A percentile compares a stretch with the other conserved stretches of the same genome.
These are phyloP conservation scores for Pomacea canaliculata DNA, from an alignment of 2,888 invertebrate species.

Conservation along the genomic window DNA sequence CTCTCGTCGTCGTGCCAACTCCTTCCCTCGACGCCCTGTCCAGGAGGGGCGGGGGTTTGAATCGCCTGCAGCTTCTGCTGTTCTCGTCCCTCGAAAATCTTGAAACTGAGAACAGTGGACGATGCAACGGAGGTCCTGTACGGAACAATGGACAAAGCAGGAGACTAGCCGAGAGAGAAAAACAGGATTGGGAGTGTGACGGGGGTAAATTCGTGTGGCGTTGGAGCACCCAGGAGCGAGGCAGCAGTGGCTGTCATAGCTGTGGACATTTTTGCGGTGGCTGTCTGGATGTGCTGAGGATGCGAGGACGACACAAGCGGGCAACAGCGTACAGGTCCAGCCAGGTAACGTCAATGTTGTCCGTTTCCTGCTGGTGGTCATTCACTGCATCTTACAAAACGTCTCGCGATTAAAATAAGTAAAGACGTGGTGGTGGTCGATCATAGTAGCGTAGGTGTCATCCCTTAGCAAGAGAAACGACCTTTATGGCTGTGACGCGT, in stretches of 20 bases:
- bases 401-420: no score
- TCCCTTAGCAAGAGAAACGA: no score
- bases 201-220: neutral
- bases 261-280: neutral
- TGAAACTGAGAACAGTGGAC: neutral
- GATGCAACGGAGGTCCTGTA: neutral
- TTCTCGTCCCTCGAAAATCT: slow-evolving; percentile 3
- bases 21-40: neutral
- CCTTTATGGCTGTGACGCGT: no score
- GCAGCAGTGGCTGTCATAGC: neutral
- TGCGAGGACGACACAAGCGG: neutral
- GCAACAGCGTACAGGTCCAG: neutral
- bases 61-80: slow-evolving; percentile 3
- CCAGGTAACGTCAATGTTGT: neutral
- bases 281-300: slow-evolving; percentile 1
- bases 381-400: no score
- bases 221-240: neutral
- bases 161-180: neutral
- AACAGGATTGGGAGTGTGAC: neutral
- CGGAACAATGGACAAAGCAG: no score
- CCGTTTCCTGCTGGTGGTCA: no score
- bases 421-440: no score
- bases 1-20: neutral
- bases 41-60: neutral
- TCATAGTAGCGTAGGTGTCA: no score